Conservation (phyloP, 2,888 invertebrate species). For the Hirtodrosophila cameraria region DNA sequence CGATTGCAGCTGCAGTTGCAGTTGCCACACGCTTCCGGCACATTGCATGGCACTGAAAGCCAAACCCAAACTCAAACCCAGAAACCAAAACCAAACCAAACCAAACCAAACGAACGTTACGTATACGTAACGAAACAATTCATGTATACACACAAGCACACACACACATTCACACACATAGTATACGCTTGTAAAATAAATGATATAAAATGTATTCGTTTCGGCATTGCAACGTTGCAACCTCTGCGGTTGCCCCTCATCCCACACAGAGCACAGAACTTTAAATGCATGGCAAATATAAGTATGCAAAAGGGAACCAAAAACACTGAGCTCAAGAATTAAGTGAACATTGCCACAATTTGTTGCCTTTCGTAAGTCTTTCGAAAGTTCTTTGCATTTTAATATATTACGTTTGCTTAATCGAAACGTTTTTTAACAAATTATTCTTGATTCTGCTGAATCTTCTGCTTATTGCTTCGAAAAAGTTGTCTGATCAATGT, state of each 20-base stretch:
- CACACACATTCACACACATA: slow-evolving; percentile 2
- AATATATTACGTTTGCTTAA: too few relatives aligned
- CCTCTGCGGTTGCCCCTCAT: slow-evolving; percentile 52
- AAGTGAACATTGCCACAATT: background rate
- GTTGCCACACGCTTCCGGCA: slow-evolving; percentile 52
- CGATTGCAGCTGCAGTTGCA: slow-evolving; percentile 43
- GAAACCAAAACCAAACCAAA: slow-evolving; percentile 32
- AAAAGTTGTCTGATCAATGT: too few relatives aligned
- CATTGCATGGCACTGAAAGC: slow-evolving; percentile 44
- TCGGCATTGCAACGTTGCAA: slow-evolving; percentile 47
- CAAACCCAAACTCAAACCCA: slow-evolving; percentile 36
- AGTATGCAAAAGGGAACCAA: slow-evolving; percentile 6
- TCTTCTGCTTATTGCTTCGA: too few relatives aligned
- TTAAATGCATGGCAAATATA: slow-evolving; percentile 66
- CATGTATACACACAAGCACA: slow-evolving; percentile 26
- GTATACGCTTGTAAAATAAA: slow-evolving; percentile 43
- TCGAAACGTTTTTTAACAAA: too few relatives aligned
- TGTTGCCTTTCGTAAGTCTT: too few relatives aligned
- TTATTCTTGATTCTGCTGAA: too few relatives aligned
- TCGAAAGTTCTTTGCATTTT: too few relatives aligned
- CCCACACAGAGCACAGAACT: slow-evolving; percentile 29
- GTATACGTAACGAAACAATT: slow-evolving; percentile 70
- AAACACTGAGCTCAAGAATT: slow-evolving; percentile 30
- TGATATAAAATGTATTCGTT: slow-evolving; percentile 70
- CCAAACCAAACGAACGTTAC: slow-evolving; percentile 45